These are phyloP conservation scores for Gobio occitaniae DNA, from an alignment of 2,797 vertebrate genomes.

Conservation along the genomic window DNA sequence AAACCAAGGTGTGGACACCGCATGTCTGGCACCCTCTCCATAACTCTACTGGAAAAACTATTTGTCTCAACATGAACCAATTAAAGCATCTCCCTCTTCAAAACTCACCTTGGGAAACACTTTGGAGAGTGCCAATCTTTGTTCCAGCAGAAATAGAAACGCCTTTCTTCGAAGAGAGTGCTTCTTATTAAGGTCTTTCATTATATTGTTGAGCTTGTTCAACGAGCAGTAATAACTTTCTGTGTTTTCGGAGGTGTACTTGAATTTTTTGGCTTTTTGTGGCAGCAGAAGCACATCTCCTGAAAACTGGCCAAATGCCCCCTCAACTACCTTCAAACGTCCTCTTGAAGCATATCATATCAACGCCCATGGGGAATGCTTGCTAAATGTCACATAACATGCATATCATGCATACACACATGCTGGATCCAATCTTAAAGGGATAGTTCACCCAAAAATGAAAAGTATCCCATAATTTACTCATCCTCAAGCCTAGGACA, in stretches of 20 bases:
- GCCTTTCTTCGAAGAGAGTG: conserved; percentile 42
- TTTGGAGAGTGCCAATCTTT: conserved; percentile 26
- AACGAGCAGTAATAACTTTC: conserved; percentile 38
- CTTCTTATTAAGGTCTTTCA: conserved; percentile 58
- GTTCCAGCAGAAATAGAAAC: conserved; percentile 35
- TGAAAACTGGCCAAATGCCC: conserved; percentile 48
- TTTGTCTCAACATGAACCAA: conserved; percentile 54
- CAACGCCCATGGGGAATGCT: background rate
- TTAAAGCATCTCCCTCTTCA: conserved; percentile 44
- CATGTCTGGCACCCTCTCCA: conserved; percentile 44
- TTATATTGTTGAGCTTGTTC: conserved; percentile 55
- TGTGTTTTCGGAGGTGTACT: conserved; percentile 51
- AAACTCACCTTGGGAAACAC: conserved; percentile 44
- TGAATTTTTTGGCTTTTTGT: conserved; percentile 58
- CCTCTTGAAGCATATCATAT: conserved; percentile 18
- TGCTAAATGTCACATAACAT: conserved; percentile 12
- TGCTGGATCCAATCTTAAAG: conserved; percentile 2
- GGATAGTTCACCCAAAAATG: no score
- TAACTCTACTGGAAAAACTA: conserved; percentile 54
- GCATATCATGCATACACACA: background rate
- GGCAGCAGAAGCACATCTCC: conserved; percentile 40
- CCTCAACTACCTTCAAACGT: conserved; percentile 51
- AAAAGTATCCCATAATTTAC: no score
- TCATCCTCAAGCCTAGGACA: no score
- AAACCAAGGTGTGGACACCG: conserved; percentile 57